Evolutionary conservation across 2,888 invertebrate species (phyloP), one percentile per base, ranked within the genome.

Genomic region (Heliconius cydno): DNA sequence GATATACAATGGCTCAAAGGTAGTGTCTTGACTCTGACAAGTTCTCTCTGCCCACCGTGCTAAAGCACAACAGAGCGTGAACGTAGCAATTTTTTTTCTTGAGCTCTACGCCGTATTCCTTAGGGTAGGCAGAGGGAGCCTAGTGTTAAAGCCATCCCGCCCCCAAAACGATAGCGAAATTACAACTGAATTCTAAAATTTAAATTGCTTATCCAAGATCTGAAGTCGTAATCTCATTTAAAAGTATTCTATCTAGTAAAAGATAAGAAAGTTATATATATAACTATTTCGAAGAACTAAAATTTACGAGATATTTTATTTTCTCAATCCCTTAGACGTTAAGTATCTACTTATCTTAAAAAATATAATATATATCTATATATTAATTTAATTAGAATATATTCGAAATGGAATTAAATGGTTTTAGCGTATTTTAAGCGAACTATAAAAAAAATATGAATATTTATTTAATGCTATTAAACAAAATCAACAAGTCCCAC

Each of bases 401-500:
- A 46, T 46, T 46, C 6, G 19, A 52, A 52, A 52, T 52, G 19
- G 19, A 52, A 52, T 52, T 52, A 52, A 52, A 19, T 52, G 19
- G 6, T 46, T 15, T n/a, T 3, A 22, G 25, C 63, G 63, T 63
- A 28, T 65, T 65, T 65, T 15, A 28, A 28, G 28, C 28, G 2
- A 65, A 38, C 68, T 38, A 66, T 28, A 70, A 65, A 83, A 81
- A 79, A 83, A 82, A 85, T 87, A 86, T 86, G 81, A 87, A 89
- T 89, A 87, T 88, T 87, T 77, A 83, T 80, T 78, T 76, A 73
- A 78, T 15, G 66, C 73, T 73, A 82, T 79, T 73, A 79, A 82
- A 82, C 78, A 80, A 84, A 87, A 86, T 84, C 85, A 87, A 87
- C 87, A 87, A 86, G 85, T 76, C 66, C 67, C 65, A 75, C 75